A percentile compares a stretch with the other conserved stretches of the same genome.
These are phyloP conservation scores for Hypomecis punctinalis DNA, from an alignment of 2,888 invertebrate species.

Conservation along the genomic window DNA sequence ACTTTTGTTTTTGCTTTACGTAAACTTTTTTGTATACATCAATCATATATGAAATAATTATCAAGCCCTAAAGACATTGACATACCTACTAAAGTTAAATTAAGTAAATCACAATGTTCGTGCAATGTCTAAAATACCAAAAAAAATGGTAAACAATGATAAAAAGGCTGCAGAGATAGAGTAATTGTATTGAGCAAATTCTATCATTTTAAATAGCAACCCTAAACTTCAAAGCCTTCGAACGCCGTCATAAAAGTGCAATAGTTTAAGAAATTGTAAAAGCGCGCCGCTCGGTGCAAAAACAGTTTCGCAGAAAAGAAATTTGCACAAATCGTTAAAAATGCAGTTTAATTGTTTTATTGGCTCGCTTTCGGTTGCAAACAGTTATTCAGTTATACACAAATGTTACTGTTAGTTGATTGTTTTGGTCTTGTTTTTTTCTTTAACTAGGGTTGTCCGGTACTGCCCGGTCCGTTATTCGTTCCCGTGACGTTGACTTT, in stretches of 20 bases:
- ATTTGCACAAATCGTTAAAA: conserved; percentile 68
- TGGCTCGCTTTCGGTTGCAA: conserved; percentile 44
- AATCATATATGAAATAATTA: too few relatives aligned
- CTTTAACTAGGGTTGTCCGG: conserved; percentile 45
- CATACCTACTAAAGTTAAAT: too few relatives aligned
- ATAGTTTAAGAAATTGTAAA: conserved; percentile 48
- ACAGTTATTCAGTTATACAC: conserved; percentile 50
- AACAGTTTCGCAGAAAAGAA: conserved; percentile 72
- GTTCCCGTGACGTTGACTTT: conserved; percentile 58
- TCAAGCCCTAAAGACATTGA: too few relatives aligned
- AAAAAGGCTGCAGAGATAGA: conserved; percentile 9
- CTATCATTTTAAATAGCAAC: conserved; percentile 50
- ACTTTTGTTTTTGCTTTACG: too few relatives aligned
- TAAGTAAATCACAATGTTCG: too few relatives aligned
- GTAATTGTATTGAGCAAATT: conserved; percentile 34
- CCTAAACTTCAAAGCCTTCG: conserved; percentile 47
- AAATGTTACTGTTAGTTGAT: conserved; percentile 45
- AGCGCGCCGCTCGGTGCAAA: conserved; percentile 38
- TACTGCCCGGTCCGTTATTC: conserved; percentile 52
- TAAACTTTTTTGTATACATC: too few relatives aligned
- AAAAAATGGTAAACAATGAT: too few relatives aligned
- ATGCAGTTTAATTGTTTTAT: conserved; percentile 57
- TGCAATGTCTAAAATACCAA: too few relatives aligned
- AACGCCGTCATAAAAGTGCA: conserved; percentile 29
- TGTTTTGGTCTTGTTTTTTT: conserved; percentile 43